Evolutionary conservation across 2,113 vertebrate genomes (phyloP).

Genomic region (Semnornis frantzii): DNA sequence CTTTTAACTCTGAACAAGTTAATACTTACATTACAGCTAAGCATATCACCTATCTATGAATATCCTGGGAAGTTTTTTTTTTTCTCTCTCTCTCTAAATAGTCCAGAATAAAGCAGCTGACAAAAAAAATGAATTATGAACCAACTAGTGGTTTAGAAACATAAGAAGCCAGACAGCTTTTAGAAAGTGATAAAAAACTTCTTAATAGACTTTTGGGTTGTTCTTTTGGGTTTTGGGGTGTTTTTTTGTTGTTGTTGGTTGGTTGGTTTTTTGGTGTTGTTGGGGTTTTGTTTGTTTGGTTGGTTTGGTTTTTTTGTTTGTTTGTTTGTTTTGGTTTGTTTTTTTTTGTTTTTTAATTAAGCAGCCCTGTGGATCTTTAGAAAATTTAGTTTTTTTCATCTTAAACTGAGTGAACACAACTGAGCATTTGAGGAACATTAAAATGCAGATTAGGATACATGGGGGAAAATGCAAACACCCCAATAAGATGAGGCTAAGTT

Average conservation of each 20-base stretch:
- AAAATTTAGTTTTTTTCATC: not conserved
- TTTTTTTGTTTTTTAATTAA: constrained; percentile 45
- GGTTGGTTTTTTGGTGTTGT: too few species aligned
- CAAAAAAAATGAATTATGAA: not conserved
- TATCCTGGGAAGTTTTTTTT: not conserved
- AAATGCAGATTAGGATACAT: not conserved
- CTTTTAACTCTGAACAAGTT: not conserved
- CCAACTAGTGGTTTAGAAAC: not conserved
- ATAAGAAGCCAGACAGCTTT: not conserved
- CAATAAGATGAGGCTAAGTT: not conserved
- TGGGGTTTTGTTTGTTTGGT: too few species aligned
- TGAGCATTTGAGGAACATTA: not conserved
- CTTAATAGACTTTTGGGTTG: too few species aligned
- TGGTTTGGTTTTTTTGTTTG: too few species aligned
- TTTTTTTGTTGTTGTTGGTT: too few species aligned
- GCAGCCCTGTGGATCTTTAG: not conserved
- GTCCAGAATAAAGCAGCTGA: not conserved
- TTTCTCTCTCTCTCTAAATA: not conserved
- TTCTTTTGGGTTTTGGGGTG: too few species aligned
- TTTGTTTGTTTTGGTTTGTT: too few species aligned
- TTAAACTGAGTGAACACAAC: not conserved
- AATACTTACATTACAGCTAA: not conserved
- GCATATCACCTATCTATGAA: not conserved
- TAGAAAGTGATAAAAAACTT: not conserved
- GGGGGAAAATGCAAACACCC: not conserved